These are phyloP conservation scores for Epistrophe grossulariae DNA, from an alignment of 2,888 invertebrate species.

Conservation along the genomic window DNA sequence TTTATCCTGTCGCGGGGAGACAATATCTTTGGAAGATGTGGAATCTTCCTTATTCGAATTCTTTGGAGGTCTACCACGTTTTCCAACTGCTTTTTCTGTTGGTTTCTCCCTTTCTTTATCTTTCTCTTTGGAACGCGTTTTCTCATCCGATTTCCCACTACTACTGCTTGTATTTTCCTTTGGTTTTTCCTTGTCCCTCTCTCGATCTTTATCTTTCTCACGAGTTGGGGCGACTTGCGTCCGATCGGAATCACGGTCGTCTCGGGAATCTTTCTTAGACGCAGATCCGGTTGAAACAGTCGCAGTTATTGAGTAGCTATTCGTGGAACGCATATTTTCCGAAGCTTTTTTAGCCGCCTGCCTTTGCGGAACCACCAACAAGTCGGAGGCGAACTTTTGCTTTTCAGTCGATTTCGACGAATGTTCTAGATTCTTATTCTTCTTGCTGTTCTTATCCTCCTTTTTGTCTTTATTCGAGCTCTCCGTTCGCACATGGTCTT, in stretches of 20 bases:
- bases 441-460: constrained; percentile 60
- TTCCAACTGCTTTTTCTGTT: constrained; percentile 80
- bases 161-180: constrained; percentile 73
- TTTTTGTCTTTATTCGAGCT: constrained; percentile 56
- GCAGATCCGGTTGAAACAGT: constrained; percentile 47
- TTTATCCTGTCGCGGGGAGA: constrained; percentile 70
- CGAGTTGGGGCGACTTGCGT: constrained; percentile 58
- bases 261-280: constrained; percentile 64
- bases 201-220: constrained; percentile 76
- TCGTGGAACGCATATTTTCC: constrained; percentile 91
- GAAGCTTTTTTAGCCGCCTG: constrained; percentile 96
- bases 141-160: constrained; percentile 80
- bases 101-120: constrained; percentile 51
- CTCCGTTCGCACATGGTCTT: constrained; percentile 43
- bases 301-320: constrained; percentile 79
- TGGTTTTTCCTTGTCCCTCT: constrained; percentile 63
- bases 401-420: constrained; percentile 49
- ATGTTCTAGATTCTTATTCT: constrained; percentile 47
- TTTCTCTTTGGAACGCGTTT: constrained; percentile 81
- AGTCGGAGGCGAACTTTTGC: constrained; percentile 87
- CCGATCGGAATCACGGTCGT: constrained; percentile 66
- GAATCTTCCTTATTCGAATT: constrained; percentile 67
- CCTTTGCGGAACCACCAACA: constrained; percentile 92
- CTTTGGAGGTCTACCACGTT: constrained; percentile 82
- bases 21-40: constrained; percentile 63